phyloP scores from a whole-genome alignment of 2,797 vertebrate species.

The Parauchenoglanis ngamensis region DNA sequence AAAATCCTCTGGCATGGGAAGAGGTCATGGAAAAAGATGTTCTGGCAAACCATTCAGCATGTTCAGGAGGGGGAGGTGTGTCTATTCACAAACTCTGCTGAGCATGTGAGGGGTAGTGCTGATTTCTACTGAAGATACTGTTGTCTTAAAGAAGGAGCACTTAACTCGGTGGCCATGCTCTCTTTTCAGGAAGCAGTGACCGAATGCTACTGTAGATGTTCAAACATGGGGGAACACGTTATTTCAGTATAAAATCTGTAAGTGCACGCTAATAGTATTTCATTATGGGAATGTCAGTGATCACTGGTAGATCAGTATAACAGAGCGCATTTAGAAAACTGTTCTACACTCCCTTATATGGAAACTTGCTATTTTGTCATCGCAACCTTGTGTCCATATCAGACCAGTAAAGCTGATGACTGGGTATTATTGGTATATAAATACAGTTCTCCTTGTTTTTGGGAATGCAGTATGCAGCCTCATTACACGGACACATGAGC shows the following conservation, averaged over 20 bases:
- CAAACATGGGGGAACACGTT: not conserved
- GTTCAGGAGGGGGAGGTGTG: not conserved
- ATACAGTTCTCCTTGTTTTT: constrained; percentile 34
- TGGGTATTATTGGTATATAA: constrained; percentile 18
- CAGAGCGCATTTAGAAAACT: not conserved
- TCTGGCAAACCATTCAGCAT: not conserved
- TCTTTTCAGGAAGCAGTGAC: not conserved
- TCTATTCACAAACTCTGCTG: not conserved
- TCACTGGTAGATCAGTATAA: not conserved
- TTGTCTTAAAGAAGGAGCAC: not conserved
- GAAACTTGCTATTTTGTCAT: constrained; percentile 7
- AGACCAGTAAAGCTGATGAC: not conserved
- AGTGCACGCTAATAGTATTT: not conserved
- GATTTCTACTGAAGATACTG: constrained; percentile 9
- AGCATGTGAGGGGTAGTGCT: not conserved
- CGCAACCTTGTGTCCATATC: constrained; percentile 7
- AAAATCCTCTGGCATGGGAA: not conserved
- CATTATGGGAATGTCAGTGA: not conserved
- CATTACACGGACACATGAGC: constrained; percentile 59
- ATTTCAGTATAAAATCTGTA: not conserved
- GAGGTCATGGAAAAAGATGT: constrained; percentile 7
- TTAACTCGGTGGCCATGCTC: not conserved
- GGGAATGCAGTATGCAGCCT: constrained; percentile 36
- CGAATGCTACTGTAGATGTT: not conserved
- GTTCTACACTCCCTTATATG: constrained; percentile 16